These are phyloP conservation scores for Ceratina calcarata DNA, from an alignment of 1,140 invertebrate genomes.

Conservation along the genomic window DNA sequence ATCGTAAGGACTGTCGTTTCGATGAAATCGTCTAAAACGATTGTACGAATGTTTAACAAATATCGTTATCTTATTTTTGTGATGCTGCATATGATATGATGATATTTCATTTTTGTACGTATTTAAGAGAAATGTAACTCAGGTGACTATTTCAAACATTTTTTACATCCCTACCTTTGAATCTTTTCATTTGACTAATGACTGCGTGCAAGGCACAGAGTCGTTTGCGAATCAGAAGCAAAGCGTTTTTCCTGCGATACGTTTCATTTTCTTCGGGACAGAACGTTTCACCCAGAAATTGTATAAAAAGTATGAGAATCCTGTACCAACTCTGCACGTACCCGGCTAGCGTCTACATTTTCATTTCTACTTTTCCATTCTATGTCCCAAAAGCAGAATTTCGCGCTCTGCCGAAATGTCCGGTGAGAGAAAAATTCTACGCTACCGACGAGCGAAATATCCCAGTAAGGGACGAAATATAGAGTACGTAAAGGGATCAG, in stretches of 20 bases:
- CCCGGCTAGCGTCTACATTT: background rate
- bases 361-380: background rate
- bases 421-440: constrained; percentile 5
- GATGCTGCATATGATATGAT: background rate
- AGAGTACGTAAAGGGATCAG: background rate
- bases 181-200: background rate
- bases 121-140: too few species aligned
- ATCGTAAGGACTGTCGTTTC: constrained; percentile 17
- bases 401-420: background rate
- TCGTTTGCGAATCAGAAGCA: constrained; percentile 19
- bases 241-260: background rate
- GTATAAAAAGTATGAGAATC: background rate
- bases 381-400: background rate
- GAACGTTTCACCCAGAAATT: background rate
- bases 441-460: background rate
- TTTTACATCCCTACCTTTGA: background rate
- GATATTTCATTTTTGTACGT: too few species aligned
- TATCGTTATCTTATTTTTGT: background rate
- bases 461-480: background rate
- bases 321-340: too few species aligned
- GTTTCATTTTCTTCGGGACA: background rate
- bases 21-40: background rate
- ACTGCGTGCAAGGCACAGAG: background rate
- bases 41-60: constrained; percentile 4
- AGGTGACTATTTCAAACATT: too few species aligned